These are phyloP conservation scores for Hippocampus abdominalis DNA, from an alignment of 2,113 vertebrate genomes.

Conservation along the genomic window DNA sequence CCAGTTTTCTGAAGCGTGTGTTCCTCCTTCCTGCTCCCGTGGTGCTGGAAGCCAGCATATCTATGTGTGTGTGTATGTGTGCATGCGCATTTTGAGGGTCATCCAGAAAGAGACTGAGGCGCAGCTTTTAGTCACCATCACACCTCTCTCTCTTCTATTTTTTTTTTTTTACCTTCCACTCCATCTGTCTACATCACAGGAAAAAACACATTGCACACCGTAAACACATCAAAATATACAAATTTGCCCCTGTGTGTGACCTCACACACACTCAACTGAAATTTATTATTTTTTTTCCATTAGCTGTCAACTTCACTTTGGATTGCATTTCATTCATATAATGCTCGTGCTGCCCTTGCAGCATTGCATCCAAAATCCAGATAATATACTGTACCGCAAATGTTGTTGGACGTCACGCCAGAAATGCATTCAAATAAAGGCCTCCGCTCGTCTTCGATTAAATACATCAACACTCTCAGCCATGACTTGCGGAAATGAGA, in stretches of 20 bases:
- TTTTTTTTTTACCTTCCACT: slow-evolving; percentile 42
- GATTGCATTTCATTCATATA: no score
- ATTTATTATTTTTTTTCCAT: neutral
- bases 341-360: no score
- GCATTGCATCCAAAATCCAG: no score
- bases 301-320: neutral
- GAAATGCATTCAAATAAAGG: no score
- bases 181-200: slow-evolving; percentile 58
- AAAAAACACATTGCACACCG: slow-evolving; percentile 42
- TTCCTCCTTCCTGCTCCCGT: slow-evolving; percentile 54
- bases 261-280: neutral
- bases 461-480: neutral
- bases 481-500: neutral
- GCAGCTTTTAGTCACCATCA: slow-evolving; percentile 58
- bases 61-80: slow-evolving; percentile 13
- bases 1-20: slow-evolving; percentile 59
- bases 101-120: slow-evolving; percentile 53
- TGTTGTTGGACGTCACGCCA: no score
- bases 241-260: slow-evolving; percentile 10
- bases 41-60: slow-evolving; percentile 22
- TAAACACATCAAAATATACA: slow-evolving; percentile 42
- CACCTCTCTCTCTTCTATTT: slow-evolving; percentile 47
- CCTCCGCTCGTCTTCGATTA: neutral
- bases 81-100: slow-evolving; percentile 47
- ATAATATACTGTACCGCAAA: no score